These are phyloP conservation scores for Siniperca undulata DNA, from an alignment of 2,797 vertebrate genomes.

Conservation along the genomic window DNA sequence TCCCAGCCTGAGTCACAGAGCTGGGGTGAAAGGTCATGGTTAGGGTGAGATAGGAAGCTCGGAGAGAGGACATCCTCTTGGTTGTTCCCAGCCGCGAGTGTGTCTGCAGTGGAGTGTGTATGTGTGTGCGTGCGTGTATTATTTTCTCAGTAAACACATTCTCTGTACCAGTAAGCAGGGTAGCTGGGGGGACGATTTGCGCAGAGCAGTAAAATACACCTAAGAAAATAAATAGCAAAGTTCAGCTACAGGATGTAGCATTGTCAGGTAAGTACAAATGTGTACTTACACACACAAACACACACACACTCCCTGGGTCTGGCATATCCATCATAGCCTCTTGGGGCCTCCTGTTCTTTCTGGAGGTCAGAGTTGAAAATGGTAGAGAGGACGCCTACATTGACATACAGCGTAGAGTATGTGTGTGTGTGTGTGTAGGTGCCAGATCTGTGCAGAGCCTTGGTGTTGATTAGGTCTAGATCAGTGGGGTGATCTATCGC, in stretches of 20 bases:
- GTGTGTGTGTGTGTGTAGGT: slow-evolving; percentile 23
- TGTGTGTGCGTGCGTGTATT: slow-evolving; percentile 35
- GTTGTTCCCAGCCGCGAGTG: slow-evolving; percentile 58
- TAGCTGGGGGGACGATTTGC: slow-evolving; percentile 47
- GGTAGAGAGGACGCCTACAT: slow-evolving; percentile 46
- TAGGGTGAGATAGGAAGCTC: slow-evolving; percentile 74
- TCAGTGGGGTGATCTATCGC: slow-evolving; percentile 63
- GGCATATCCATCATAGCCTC: slow-evolving; percentile 77
- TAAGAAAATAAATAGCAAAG: slow-evolving; percentile 77
- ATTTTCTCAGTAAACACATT: slow-evolving; percentile 81
- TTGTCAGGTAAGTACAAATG: slow-evolving; percentile 70
- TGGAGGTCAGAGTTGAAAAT: slow-evolving; percentile 72
- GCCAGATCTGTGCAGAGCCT: slow-evolving; percentile 40
- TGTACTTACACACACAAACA: slow-evolving; percentile 32
- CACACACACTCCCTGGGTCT: slow-evolving; percentile 60
- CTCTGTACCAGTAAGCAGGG: slow-evolving; percentile 31
- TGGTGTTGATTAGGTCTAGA: slow-evolving; percentile 66
- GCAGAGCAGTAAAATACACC: slow-evolving; percentile 72
- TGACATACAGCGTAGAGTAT: slow-evolving; percentile 30
- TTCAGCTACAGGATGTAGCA: slow-evolving; percentile 70
- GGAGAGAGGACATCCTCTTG: slow-evolving; percentile 69
- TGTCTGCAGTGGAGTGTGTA: slow-evolving; percentile 30
- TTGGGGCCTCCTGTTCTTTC: slow-evolving; percentile 70
- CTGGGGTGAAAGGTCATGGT: slow-evolving; percentile 72
- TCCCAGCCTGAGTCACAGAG: slow-evolving; percentile 78